Percentiles rank a stretch among this genome's conserved stretches.
phyloP scores from a whole-genome alignment of 2,113 vertebrate species.

The Brienomyrus longianalis region DNA sequence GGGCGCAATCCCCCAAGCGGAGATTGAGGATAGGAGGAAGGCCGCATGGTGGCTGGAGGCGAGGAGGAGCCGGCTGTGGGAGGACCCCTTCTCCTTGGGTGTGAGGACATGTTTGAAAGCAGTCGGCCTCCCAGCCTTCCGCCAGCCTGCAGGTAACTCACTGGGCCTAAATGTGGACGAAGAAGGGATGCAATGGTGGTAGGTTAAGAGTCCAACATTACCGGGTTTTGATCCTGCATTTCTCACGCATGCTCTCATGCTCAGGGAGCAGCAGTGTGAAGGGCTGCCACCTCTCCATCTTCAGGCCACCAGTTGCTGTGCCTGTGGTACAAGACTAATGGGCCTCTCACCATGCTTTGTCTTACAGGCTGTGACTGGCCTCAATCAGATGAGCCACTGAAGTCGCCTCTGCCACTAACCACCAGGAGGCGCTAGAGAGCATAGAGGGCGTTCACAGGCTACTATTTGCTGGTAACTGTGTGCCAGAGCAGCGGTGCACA shows the following conservation, averaged over 20 bases:
- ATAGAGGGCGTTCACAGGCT: background rate
- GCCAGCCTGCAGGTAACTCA: background rate
- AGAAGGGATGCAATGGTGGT: background rate
- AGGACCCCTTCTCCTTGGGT: background rate
- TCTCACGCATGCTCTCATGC: background rate
- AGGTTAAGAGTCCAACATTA: background rate
- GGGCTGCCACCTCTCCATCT: background rate
- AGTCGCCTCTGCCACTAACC: background rate
- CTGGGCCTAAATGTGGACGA: background rate
- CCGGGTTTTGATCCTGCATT: background rate
- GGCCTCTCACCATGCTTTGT: background rate
- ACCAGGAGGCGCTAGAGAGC: background rate
- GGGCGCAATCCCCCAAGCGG: constrained; percentile 22
- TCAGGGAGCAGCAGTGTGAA: background rate
- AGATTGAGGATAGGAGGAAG: background rate
- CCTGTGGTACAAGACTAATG: background rate
- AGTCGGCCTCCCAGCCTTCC: background rate
- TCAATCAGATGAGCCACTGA: background rate
- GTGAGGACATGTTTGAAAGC: background rate
- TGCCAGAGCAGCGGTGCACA: constrained; percentile 16
- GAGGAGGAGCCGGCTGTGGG: background rate
- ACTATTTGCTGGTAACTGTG: constrained; percentile 44
- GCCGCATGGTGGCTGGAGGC: background rate
- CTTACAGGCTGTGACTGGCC: background rate
- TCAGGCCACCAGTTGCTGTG: background rate